Evolutionary conservation across 2,888 invertebrate species (phyloP), one percentile per base, ranked within the genome.

Genomic region (Coelopa pilipes): DNA sequence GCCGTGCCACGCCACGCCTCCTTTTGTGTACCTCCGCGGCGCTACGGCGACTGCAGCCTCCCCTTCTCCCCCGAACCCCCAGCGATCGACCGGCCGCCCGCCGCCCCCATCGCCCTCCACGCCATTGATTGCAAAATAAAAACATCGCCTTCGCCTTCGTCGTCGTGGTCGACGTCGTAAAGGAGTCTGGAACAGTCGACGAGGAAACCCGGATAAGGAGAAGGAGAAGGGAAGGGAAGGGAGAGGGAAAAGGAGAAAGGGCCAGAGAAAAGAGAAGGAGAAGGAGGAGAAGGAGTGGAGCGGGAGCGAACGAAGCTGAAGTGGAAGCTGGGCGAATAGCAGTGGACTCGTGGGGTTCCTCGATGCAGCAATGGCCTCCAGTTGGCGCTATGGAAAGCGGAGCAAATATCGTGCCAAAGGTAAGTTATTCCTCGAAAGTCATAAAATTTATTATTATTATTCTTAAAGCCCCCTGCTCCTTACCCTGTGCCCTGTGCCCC

Each of bases 301-400:
- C 60, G 17, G 5, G 60, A 24, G 60, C 13, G 34, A 60, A 34
- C 4, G 60, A 24, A 62, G 60, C 34, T 34, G 24, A n/a, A 24
- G 62, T 34, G 34, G 34, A 45, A 62, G 21, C 34, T 62, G 10
- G 34, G 7, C 24, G 21, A 57, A 57, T 11, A 59, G 15, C 57
- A 3, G 21, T 21, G 21, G 24, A 59, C 19, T 24, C 65, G 45
- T 55, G 55, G 21, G 49, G 57, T 72, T 50, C 71, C 47, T 75
- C 74, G 74, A 79, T 79, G 80, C 79, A 78, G 79, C 77, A 75
- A 87, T 87, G 87, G 85, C 87, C 77, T 86, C 87, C 80, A 87
- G 84, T 83, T 87, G 87, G 87, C 85, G 87, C 80, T 86, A 85
- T 80, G 85, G 86, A 75, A 87, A 87, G 79, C 83, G 86, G 78